Percentiles rank a stretch among this genome's conserved stretches.
Conservation (phyloP, 37 sponge, comb jelly and placozoan genomes). For the Trichoplax adhaerens region DNA sequence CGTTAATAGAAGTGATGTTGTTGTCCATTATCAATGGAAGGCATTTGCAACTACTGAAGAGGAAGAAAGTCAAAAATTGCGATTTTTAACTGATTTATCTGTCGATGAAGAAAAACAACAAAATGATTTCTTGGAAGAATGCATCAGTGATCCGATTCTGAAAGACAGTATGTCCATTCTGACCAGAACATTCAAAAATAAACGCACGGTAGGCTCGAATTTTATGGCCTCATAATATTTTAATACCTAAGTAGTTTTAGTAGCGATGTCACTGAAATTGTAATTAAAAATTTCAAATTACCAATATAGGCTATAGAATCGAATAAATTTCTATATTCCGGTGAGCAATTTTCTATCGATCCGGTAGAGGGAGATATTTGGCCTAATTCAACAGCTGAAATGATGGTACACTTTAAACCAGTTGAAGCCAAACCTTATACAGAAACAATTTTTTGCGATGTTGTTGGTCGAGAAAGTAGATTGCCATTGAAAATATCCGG, state of each 20-base stretch:
- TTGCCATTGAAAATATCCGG: slow-evolving; percentile 77
- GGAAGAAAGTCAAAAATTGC: slow-evolving; percentile 12
- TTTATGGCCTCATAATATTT: too few relatives aligned
- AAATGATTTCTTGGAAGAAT: slow-evolving; percentile 61
- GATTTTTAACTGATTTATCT: slow-evolving; percentile 14
- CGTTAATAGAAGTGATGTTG: slow-evolving; percentile 73
- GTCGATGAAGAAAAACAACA: slow-evolving; percentile 65
- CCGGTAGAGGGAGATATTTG: slow-evolving; percentile 84
- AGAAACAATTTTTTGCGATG: slow-evolving; percentile 71
- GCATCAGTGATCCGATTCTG: slow-evolving; percentile 57
- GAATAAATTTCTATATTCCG: too few relatives aligned
- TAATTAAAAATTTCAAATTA: too few relatives aligned
- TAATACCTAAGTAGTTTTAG: too few relatives aligned
- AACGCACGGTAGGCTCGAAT: slow-evolving; percentile 31
- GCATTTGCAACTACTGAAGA: slow-evolving; percentile 43
- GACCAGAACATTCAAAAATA: slow-evolving; percentile 46
- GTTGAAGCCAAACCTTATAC: slow-evolving; percentile 16
- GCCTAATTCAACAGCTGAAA: slow-evolving; percentile 81
- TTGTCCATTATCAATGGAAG: slow-evolving; percentile 88
- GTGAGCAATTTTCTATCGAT: slow-evolving; percentile 11
- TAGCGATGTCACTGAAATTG: too few relatives aligned
- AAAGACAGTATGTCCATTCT: slow-evolving; percentile 78
- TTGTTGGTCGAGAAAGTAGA: slow-evolving; percentile 81
- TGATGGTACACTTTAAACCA: slow-evolving; percentile 74
- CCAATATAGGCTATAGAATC: too few relatives aligned